These are phyloP conservation scores for Peromyscus attwateri DNA, from an alignment of 2,797 vertebrate genomes.

Conservation along the genomic window DNA sequence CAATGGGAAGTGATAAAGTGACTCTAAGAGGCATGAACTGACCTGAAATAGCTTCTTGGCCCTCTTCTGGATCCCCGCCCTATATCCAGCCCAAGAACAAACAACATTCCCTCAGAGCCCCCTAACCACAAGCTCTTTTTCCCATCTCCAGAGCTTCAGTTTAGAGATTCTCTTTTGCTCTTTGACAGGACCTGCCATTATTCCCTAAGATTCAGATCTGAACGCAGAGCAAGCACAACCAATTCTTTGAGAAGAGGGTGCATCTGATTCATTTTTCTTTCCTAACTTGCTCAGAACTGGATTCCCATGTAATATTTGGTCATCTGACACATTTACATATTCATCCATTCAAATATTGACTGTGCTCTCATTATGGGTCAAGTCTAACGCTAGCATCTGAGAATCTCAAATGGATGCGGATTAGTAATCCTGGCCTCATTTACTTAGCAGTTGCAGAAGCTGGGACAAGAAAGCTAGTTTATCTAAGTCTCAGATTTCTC, in stretches of 20 bases:
- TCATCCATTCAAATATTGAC: neutral
- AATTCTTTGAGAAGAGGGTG: neutral
- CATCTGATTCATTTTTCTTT: neutral
- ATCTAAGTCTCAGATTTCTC: conserved; percentile 8
- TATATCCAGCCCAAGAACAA: conserved; percentile 19
- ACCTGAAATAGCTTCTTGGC: conserved; percentile 43
- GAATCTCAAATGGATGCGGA: neutral
- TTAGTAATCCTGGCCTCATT: neutral
- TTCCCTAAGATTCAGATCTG: conserved; percentile 30
- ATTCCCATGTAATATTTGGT: neutral
- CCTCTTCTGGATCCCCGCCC: neutral
- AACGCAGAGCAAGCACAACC: neutral
- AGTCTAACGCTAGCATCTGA: neutral
- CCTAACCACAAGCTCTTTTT: conserved; percentile 19
- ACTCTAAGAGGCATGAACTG: conserved; percentile 28
- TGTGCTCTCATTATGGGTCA: neutral
- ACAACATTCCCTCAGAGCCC: conserved; percentile 28
- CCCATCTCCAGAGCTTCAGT: neutral
- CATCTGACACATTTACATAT: neutral
- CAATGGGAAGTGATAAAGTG: neutral
- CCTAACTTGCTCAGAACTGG: neutral
- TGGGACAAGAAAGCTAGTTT: conserved; percentile 6
- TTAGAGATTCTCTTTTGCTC: neutral
- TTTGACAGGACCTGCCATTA: neutral
- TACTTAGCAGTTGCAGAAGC: neutral